These are phyloP conservation scores for Eumacrocentrus americanus DNA, from an alignment of 2,888 invertebrate species.

Conservation along the genomic window DNA sequence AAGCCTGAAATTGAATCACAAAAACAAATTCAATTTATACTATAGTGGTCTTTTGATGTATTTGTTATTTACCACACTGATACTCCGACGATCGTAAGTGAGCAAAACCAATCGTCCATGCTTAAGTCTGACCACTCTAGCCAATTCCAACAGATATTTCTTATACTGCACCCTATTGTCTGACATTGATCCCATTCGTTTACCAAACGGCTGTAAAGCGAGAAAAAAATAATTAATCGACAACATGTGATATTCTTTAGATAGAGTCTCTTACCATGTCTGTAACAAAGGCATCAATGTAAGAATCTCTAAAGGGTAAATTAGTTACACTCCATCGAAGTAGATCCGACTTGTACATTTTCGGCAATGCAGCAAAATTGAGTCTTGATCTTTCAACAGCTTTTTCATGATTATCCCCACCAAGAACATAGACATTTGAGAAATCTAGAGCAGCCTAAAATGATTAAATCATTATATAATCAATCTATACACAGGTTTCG, in stretches of 20 bases:
- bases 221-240: too few species aligned
- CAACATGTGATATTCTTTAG: too few species aligned
- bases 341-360: conserved; percentile 50
- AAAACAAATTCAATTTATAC: background rate
- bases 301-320: conserved; percentile 63
- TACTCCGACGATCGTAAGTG: conserved; percentile 58
- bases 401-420: conserved; percentile 64
- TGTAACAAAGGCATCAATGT: conserved; percentile 65
- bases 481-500: too few species aligned
- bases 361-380: conserved; percentile 58
- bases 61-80: conserved; percentile 38
- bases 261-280: conserved; percentile 65
- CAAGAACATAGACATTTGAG: conserved; percentile 58
- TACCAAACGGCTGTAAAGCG: conserved; percentile 64
- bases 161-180: conserved; percentile 65
- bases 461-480: conserved; percentile 1
- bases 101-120: conserved; percentile 65
- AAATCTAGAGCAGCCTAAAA: conserved; percentile 61
- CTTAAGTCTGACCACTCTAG: conserved; percentile 58
- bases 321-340: conserved; percentile 63
- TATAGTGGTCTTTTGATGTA: background rate
- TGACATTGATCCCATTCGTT: conserved; percentile 63
- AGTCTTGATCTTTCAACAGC: conserved; percentile 59
- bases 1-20: conserved; percentile 39
- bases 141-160: conserved; percentile 62